Percentiles rank a stretch among this genome's conserved stretches.
Evolutionary conservation across 2,888 invertebrate species (phyloP).

Genomic region (Melieria picta): DNA sequence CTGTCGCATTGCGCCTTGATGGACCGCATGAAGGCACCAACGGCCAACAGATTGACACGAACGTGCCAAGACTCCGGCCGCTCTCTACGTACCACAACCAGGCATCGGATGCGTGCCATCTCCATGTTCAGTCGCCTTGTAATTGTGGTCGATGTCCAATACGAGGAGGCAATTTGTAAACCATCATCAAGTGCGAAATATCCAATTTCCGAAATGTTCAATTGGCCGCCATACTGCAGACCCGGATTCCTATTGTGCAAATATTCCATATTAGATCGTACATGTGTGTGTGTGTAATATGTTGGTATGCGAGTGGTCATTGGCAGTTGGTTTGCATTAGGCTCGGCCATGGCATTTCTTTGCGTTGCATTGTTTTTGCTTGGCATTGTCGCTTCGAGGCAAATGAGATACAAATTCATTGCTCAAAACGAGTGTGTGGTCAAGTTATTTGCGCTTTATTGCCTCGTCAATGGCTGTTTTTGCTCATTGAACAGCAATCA

Average conservation of each 20-base stretch:
- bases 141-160: conserved; percentile 56
- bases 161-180: conserved; percentile 55
- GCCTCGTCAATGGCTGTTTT: no score
- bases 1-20: no score
- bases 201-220: conserved; percentile 68
- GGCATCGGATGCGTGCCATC: conserved; percentile 69
- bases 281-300: background rate
- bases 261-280: background rate
- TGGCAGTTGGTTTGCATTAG: background rate
- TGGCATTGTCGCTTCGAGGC: no score
- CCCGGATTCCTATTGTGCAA: conserved; percentile 68
- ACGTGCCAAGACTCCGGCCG: no score
- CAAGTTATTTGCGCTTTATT: no score
- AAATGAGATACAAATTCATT: no score
- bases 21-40: no score
- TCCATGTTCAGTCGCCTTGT: conserved; percentile 68
- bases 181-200: conserved; percentile 63
- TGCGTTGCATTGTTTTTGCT: no score
- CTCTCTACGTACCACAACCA: conserved; percentile 67
- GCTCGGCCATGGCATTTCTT: background rate
- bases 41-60: no score
- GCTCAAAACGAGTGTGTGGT: no score
- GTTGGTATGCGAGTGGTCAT: background rate
- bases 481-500: no score
- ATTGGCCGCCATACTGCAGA: conserved; percentile 67